Evolutionary conservation across 1,140 invertebrate species (phyloP).

Genomic region (Bombus confusus): DNA sequence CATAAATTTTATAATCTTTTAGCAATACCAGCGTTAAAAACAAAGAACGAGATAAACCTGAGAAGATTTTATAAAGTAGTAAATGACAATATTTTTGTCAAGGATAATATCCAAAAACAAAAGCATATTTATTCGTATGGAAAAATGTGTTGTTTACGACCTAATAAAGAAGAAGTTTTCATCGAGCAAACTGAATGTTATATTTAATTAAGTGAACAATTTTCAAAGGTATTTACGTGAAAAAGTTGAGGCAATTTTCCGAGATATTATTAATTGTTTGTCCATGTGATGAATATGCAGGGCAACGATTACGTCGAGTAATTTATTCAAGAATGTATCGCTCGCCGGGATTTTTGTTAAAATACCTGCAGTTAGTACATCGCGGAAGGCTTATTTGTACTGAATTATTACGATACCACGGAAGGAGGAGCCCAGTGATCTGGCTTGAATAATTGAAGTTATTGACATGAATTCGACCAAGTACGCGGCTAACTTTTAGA

Average conservation of each 20-base stretch:
- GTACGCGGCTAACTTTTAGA: constrained; percentile 53
- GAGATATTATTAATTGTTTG: background rate
- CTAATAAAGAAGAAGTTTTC: background rate
- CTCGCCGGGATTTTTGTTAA: background rate
- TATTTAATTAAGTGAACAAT: background rate
- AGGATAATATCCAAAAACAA: background rate
- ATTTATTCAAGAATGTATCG: background rate
- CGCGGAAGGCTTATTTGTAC: background rate
- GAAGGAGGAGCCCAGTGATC: background rate
- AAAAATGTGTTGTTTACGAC: background rate
- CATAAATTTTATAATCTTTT: too few relatives aligned
- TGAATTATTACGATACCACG: constrained; percentile 6
- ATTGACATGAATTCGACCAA: constrained; percentile 37
- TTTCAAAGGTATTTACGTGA: background rate
- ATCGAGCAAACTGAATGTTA: background rate
- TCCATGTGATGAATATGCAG: background rate
- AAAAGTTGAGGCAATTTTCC: background rate
- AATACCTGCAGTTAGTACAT: background rate
- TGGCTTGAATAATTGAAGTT: constrained; percentile 42
- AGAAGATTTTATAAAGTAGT: too few relatives aligned
- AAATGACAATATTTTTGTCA: background rate
- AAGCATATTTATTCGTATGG: background rate
- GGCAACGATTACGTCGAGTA: background rate
- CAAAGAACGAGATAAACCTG: too few relatives aligned
- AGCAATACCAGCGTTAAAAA: too few relatives aligned